Percentiles rank a stretch among this genome's conserved stretches.
Conservation (phyloP, 2,113 vertebrate species). For the Silurus glanis region DNA sequence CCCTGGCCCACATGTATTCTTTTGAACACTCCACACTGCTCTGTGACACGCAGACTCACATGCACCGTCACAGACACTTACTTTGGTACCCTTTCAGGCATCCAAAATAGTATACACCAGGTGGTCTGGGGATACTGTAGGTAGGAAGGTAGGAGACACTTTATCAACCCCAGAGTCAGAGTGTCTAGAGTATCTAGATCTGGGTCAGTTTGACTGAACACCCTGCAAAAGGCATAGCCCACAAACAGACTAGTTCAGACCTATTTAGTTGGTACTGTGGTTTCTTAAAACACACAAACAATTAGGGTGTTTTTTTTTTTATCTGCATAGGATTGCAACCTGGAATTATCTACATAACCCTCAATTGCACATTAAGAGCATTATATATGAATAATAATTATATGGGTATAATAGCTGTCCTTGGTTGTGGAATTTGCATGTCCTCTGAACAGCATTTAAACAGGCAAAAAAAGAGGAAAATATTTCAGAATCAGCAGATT, state of each 20-base stretch:
- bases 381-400: neutral
- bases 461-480: neutral
- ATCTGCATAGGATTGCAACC: neutral
- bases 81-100: slow-evolving; percentile 16
- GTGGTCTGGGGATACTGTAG: slow-evolving; percentile 7
- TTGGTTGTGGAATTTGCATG: neutral
- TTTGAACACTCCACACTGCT: slow-evolving; percentile 43
- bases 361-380: neutral
- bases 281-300: neutral
- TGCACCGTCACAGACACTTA: slow-evolving; percentile 35
- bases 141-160: slow-evolving; percentile 17
- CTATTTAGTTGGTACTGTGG: slow-evolving; percentile 7
- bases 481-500: slow-evolving; percentile 3
- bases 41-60: slow-evolving; percentile 22
- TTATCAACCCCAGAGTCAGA: slow-evolving; percentile 14
- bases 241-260: slow-evolving; percentile 18
- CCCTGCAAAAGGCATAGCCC: slow-evolving; percentile 26
- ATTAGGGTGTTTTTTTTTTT: no score
- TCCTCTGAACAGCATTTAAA: neutral
- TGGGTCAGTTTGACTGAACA: slow-evolving; percentile 50
- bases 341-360: neutral
- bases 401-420: neutral
- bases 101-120: slow-evolving; percentile 29
- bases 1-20: slow-evolving; percentile 51
- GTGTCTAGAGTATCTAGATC: slow-evolving; percentile 38